Conservation (phyloP, 2,797 vertebrate species). For the Anguilla marmorata region DNA sequence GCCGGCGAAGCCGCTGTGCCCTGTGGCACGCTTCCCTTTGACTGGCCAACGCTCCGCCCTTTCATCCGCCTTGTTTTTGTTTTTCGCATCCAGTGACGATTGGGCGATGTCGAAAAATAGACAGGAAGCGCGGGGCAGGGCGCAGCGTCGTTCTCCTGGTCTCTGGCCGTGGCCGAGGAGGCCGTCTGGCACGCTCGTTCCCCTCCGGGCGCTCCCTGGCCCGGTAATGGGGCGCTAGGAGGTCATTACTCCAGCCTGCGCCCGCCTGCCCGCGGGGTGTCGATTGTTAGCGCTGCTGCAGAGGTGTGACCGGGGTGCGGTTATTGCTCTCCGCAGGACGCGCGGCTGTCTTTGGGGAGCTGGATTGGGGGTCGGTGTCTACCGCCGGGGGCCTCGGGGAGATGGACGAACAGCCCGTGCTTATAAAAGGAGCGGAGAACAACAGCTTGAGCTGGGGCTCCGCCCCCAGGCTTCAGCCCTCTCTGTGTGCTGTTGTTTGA, state of each 20-base stretch:
- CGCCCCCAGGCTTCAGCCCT: background rate
- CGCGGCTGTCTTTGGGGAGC: background rate
- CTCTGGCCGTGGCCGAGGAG: background rate
- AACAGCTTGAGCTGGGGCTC: background rate
- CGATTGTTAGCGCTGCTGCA: background rate
- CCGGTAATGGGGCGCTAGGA: background rate
- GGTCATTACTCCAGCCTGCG: background rate
- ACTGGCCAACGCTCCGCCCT: background rate
- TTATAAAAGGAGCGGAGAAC: background rate
- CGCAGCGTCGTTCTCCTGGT: background rate
- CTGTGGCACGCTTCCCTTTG: background rate
- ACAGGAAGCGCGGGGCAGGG: background rate
- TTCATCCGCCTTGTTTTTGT: background rate
- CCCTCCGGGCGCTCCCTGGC: background rate
- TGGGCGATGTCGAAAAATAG: too few species aligned
- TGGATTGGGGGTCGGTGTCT: background rate
- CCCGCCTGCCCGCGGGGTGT: background rate
- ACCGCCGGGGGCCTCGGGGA: background rate
- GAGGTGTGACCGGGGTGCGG: background rate
- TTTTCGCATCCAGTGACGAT: background rate
- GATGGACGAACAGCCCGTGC: too few species aligned
- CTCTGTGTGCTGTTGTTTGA: background rate
- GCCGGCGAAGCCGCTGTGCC: background rate
- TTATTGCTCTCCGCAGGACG: constrained; percentile 2
- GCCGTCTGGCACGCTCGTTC: background rate